Base-by-base conservation (phyloP, 1,140 invertebrate species). In the Drosophila repleta region DNA sequence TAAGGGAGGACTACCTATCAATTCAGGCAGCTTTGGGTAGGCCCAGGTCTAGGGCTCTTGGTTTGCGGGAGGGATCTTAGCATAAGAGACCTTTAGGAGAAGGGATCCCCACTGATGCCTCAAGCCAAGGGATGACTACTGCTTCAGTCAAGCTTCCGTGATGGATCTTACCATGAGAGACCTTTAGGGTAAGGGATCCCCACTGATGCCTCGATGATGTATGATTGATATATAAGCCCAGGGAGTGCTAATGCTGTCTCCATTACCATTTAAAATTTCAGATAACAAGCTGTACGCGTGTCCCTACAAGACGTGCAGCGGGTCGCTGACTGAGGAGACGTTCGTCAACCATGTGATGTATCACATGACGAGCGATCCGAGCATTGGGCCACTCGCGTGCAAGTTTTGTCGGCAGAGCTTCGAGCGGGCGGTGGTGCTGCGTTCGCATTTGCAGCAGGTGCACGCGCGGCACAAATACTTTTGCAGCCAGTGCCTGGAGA, bases 401-500 rank as follows among this genome's bases (percentile, higher is more conserved):
- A 82, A 73, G 26, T 66, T 53, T 21, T 87, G 82, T 37, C 0
- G 0, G 0, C 13, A 35, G 17, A 13, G 6, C 4, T 29, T 15
- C 6, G 46, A 65, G 2, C 32, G 32, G 2, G 48, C 79, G 0
- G 17, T 0, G 29, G 4, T 32, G 1, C 6, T 85, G 37, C 66
- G 66, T 0, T 15, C 26, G 0, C 82, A 87, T 48, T 35, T 87
- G 52, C 60, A 65, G 15, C 56, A 45, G 17, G 1, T 49, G 32
- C 82, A 87, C 15, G 66, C 39, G 0, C 64, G 71, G 0, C 82
- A 87, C 46, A 51, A 37, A 20, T 52, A 76, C 21, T 62, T 79
- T 49, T 87, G 82, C 43, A 57, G 71, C 51, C 6, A 64, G n/a
- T 87, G 82, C 18, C 57, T 82, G 20, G 79, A 73, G 18, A 87